Base-by-base conservation (phyloP, 2,888 invertebrate genomes). In the Dicranocentrus wangi region DNA sequence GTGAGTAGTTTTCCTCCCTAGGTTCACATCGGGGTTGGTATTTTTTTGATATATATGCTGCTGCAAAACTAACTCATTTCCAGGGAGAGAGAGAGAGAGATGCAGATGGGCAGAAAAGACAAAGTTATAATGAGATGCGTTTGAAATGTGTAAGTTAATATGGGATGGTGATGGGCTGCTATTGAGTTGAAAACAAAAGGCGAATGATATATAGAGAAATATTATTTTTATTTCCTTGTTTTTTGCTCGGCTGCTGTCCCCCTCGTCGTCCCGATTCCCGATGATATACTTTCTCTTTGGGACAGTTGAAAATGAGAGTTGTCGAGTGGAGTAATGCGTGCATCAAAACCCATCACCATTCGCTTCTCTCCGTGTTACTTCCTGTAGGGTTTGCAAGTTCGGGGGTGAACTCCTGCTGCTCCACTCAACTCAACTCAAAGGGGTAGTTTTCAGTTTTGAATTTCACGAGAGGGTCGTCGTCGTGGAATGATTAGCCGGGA, bases 111-210 rank as follows among this genome's bases (percentile, higher is more conserved):
- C n/a, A n/a, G 17, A 61, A 65, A 72, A 65, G 73, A 63, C 68
- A 69, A 61, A 69, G 25, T 47, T 53, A 81, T 81, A 81, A 81
- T 81, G 81, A 75, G 81, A 81, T 81, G 75, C 53, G 32, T 61
- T 73, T 27, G 65, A 78, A 78, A 65, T 71, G 32, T 32, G 5
- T 28, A 55, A 63, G 65, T 78, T 77, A 77, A 70, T 63, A 77
- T 77, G 70, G 32, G 32, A 32, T 32, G n/a, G 47, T 47, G 47
- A 2, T 47, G 8, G n/a, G 5, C 17, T n/a, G 47, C 3, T 47
- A n/a, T 47, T 47, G 17, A n/a, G 47, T 47, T 47, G 17, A n/a
- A n/a, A 65, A 65, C 65, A 65, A 65, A 65, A 60, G n/a, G 60
- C 25, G 27, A 55, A 32, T 21, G 55, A 60, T 42, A 23, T 25